Conservation (phyloP, 1,140 invertebrate genomes). For the Calliphora vicina region DNA sequence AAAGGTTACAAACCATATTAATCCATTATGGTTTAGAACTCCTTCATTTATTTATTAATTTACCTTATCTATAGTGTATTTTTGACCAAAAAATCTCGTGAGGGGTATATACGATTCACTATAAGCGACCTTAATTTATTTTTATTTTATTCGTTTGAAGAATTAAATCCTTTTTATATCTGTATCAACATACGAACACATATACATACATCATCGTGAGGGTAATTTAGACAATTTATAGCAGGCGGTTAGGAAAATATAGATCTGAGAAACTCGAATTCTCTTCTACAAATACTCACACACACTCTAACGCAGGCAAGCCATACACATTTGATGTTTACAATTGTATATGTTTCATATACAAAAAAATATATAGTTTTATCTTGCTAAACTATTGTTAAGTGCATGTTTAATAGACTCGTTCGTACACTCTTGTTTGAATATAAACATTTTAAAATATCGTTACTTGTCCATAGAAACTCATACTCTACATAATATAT, state of each 20-base stretch:
- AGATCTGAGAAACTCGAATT: neutral
- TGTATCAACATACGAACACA: neutral
- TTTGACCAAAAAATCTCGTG: no score
- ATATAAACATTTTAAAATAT: neutral
- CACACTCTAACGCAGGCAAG: neutral
- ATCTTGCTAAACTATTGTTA: constrained; percentile 19
- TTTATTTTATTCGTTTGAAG: neutral
- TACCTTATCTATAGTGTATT: no score
- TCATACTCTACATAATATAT: no score
- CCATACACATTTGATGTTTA: neutral
- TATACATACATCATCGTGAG: constrained; percentile 14
- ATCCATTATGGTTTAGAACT: no score
- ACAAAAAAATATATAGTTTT: neutral
- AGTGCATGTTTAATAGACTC: neutral
- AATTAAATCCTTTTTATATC: neutral
- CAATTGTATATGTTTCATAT: neutral
- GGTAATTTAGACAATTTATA: constrained; percentile 14
- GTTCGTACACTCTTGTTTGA: neutral
- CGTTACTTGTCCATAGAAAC: neutral
- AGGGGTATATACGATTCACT: no score
- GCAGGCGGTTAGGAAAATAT: neutral
- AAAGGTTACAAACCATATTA: no score
- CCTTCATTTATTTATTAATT: no score
- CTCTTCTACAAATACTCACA: neutral
- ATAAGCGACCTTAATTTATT: no score